Percentiles rank a stretch among this genome's conserved stretches.
phyloP scores from a whole-genome alignment of 2,113 vertebrate genomes.

The Pristiophorus japonicus region DNA sequence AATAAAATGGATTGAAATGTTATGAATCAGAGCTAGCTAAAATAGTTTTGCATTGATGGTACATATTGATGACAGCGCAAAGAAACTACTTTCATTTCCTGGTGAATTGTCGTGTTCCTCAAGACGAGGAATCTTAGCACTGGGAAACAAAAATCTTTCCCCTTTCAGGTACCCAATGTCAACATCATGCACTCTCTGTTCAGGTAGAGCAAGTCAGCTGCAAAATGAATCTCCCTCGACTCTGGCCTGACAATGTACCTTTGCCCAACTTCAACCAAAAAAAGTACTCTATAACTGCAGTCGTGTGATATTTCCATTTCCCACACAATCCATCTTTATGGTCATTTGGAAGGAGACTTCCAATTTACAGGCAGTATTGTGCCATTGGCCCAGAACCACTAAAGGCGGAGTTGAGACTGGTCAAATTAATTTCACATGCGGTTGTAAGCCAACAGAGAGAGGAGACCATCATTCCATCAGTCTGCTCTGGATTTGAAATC shows the following conservation, averaged over 20 bases:
- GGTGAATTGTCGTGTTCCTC: neutral
- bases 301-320: neutral
- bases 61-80: neutral
- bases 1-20: constrained; percentile 6
- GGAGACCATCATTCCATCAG: neutral
- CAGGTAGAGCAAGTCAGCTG: neutral
- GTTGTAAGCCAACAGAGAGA: neutral
- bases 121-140: neutral
- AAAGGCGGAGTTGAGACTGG: neutral
- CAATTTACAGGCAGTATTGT: neutral
- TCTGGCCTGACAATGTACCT: neutral
- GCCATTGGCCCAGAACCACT: neutral
- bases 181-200: neutral
- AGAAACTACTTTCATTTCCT: neutral
- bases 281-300: neutral
- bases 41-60: neutral
- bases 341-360: neutral
- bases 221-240: neutral
- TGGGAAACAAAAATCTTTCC: neutral
- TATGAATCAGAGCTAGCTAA: neutral
- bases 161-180: neutral
- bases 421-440: neutral
- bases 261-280: neutral
- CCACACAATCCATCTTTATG: neutral
- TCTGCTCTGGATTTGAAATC: neutral